These are phyloP conservation scores for Danio aesculapii DNA, from an alignment of 2,797 vertebrate species.

Conservation along the genomic window DNA sequence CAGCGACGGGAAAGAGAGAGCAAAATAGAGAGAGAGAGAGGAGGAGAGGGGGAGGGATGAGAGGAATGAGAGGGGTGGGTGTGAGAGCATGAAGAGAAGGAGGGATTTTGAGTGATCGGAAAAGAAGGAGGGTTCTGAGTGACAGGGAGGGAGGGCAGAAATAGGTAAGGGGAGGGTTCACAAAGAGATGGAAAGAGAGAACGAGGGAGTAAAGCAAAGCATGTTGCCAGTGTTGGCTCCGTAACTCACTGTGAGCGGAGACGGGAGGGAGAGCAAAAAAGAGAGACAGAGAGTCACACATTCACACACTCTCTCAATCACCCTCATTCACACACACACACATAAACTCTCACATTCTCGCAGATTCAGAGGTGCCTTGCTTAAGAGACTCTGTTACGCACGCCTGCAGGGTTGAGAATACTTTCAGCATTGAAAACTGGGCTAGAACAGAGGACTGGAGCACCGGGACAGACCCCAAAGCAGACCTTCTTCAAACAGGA, in stretches of 20 bases:
- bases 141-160: constrained; percentile 73
- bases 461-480: background rate
- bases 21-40: constrained; percentile 29
- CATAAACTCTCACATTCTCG: constrained; percentile 38
- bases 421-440: constrained; percentile 36
- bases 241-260: constrained; percentile 69
- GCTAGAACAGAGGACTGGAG: constrained; percentile 10
- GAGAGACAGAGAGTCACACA: constrained; percentile 48
- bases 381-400: constrained; percentile 23
- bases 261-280: constrained; percentile 52
- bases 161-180: constrained; percentile 62
- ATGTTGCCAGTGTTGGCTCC: constrained; percentile 69
- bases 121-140: constrained; percentile 67
- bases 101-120: constrained; percentile 56
- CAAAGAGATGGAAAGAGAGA: constrained; percentile 54
- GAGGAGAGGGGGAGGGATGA: constrained; percentile 45
- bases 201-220: constrained; percentile 68
- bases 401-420: constrained; percentile 43
- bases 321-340: constrained; percentile 46
- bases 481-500: constrained; percentile 38
- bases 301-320: constrained; percentile 55
- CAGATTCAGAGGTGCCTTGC: constrained; percentile 50
- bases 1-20: constrained; percentile 24
- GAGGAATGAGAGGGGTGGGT: constrained; percentile 41
- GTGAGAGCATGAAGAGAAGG: constrained; percentile 51